Conservation (phyloP, 1,140 invertebrate species). For the Formica exsecta region DNA sequence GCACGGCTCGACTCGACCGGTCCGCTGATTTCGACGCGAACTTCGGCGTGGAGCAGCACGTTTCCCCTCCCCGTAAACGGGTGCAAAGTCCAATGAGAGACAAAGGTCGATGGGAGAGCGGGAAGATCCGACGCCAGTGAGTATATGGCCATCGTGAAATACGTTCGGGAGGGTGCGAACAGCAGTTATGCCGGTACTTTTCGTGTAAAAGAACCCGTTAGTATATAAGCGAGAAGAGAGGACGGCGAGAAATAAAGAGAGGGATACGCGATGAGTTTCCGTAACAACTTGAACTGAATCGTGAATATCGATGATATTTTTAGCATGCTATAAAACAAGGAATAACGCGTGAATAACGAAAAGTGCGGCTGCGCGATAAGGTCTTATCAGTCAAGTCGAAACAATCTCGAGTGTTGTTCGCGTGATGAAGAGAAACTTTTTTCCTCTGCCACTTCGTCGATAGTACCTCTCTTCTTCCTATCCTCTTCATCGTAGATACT, state of each 20-base stretch:
- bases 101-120: conserved; percentile 60
- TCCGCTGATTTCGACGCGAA: conserved; percentile 79
- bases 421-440: conserved; percentile 49
- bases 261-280: conserved; percentile 26
- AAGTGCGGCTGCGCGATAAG: neutral
- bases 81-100: conserved; percentile 72
- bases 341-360: conserved; percentile 36
- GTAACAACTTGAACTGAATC: neutral
- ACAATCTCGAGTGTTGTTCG: conserved; percentile 39
- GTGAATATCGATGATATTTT: conserved; percentile 24
- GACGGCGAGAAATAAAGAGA: neutral
- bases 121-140: conserved; percentile 35
- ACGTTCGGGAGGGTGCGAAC: conserved; percentile 61
- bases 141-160: conserved; percentile 60
- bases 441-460: neutral
- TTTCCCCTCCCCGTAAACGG: conserved; percentile 63
- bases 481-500: neutral
- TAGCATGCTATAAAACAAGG: too few relatives aligned
- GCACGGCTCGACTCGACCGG: conserved; percentile 75
- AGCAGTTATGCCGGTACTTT: conserved; percentile 55
- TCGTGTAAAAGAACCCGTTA: conserved; percentile 58
- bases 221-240: conserved; percentile 1
- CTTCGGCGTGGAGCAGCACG: conserved; percentile 67
- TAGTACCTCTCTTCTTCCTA: neutral
- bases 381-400: conserved; percentile 63